Base-by-base conservation (phyloP, 2,113 vertebrate genomes). In the Alethe castanea region DNA sequence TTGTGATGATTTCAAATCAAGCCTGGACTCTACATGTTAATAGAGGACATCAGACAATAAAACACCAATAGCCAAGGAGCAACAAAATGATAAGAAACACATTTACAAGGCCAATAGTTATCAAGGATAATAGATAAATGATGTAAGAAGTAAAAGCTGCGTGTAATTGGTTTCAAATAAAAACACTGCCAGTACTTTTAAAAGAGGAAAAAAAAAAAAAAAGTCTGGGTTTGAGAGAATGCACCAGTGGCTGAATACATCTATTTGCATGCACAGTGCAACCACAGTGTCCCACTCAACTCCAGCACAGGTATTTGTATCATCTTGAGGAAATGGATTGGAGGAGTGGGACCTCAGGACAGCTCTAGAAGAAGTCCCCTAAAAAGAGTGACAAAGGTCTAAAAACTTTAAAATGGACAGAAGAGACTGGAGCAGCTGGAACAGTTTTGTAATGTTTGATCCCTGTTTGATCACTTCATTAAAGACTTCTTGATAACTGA, bases 251-350 rank as follows among this genome's bases (percentile, higher is more conserved):
- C 28, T 67, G 44, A 48, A 50, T 36, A 14, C 19, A 64, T 12
- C 16, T 54, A 1, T n/a, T 65, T 56, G 48, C 36, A 60, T 2
- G 7, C 16, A 22, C 0, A 1, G 14, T 48, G 33, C 28, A 35
- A 48, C 8, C 14, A 14, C 31, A 48, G 28, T 9, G 40, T 61
- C 47, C 28, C 20, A 36, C 48, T 60, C 31, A 90, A 8, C 6
- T 57, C 22, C 31, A 60, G 23, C n/a, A 35, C 6, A 38, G 20
- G 5, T 20, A 36, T 24, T 79, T 52, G 15, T 12, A 44, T 11
- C 5, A 33, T 8, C 29, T 14, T 33, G 25, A 81, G 33, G 23
- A 85, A 76, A 86, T 48, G 5, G 14, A 25, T 12, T 60, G 36
- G 26, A 61, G 31, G 62, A 83, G 14, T 48, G 31, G 31, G 17